A percentile compares a stretch with the other conserved stretches of the same genome.
phyloP scores from a whole-genome alignment of 2,888 invertebrate genomes.

The Rhingia rostrata region DNA sequence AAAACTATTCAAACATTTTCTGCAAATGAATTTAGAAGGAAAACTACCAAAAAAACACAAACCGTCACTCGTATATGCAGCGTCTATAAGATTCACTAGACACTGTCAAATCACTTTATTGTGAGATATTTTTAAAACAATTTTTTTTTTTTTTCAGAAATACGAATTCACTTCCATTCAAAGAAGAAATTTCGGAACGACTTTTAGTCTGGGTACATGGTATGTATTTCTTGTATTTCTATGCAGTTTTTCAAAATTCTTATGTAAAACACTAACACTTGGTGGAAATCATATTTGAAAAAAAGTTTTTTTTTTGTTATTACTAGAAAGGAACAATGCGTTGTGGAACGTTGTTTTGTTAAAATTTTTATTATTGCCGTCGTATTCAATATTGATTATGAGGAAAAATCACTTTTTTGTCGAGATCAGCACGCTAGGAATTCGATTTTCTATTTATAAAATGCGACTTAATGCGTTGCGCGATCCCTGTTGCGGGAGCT shows the following conservation, averaged over 20 bases:
- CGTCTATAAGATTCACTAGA: conserved; percentile 44
- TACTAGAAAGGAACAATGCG: conserved; percentile 34
- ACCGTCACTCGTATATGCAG: conserved; percentile 53
- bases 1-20: conserved; percentile 50
- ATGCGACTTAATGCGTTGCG: conserved; percentile 62
- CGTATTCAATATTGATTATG: not conserved
- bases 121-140: conserved; percentile 65
- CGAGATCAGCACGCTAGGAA: conserved; percentile 60
- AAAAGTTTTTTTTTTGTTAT: conserved; percentile 2
- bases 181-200: conserved; percentile 17
- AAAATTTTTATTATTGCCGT: not conserved
- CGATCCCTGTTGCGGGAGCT: conserved; percentile 18
- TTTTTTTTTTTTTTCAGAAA: conserved; percentile 32
- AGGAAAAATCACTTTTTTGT: conserved; percentile 35
- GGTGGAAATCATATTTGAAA: not conserved
- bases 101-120: conserved; percentile 58
- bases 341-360: conserved; percentile 44
- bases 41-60: conserved; percentile 41
- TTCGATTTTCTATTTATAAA: conserved; percentile 67
- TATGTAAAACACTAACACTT: conserved; percentile 56
- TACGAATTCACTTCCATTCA: conserved; percentile 65
- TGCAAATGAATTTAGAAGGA: conserved; percentile 34
- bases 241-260: conserved; percentile 59
- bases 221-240: conserved; percentile 6
- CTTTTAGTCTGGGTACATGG: not conserved